Evolutionary conservation across 2,888 invertebrate genomes (phyloP).

Genomic region (Patella pellucida): DNA sequence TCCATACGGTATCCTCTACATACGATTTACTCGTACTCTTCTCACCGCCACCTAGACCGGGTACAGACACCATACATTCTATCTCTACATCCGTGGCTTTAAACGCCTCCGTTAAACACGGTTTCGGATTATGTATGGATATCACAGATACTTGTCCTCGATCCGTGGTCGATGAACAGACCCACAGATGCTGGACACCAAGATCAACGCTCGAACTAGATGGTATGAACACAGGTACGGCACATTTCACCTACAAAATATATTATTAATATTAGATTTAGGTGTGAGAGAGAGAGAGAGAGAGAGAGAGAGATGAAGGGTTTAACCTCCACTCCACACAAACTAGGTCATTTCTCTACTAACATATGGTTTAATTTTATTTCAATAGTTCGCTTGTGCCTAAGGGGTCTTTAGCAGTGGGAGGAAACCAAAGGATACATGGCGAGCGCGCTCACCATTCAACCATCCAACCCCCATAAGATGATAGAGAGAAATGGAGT

Average conservation of each 20-base stretch:
- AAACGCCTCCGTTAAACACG: slow-evolving; percentile 65
- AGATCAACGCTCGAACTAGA: slow-evolving; percentile 74
- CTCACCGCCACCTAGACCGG: slow-evolving; percentile 48
- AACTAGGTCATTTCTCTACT: too few relatives aligned
- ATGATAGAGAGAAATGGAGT: too few relatives aligned
- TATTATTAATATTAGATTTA: slow-evolving; percentile 78
- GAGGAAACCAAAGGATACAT: too few relatives aligned
- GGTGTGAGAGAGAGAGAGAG: slow-evolving; percentile 86
- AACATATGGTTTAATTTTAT: too few relatives aligned
- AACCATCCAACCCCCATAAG: too few relatives aligned
- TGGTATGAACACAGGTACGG: slow-evolving; percentile 62
- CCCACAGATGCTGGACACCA: slow-evolving; percentile 87
- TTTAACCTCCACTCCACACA: too few relatives aligned
- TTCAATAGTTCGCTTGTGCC: too few relatives aligned
- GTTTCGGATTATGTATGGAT: slow-evolving; percentile 72
- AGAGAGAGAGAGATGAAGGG: slow-evolving; percentile 73
- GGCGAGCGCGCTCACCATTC: too few relatives aligned
- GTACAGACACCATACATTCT: slow-evolving; percentile 59
- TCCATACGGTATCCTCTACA: slow-evolving; percentile 80
- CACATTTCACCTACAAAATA: slow-evolving; percentile 61
- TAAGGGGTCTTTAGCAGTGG: too few relatives aligned
- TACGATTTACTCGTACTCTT: slow-evolving; percentile 42
- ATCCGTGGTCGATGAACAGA: slow-evolving; percentile 84
- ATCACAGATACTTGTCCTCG: slow-evolving; percentile 79
- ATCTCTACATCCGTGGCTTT: slow-evolving; percentile 55